Evolutionary conservation across 1,140 invertebrate species (phyloP), one percentile per base, ranked within the genome.

Genomic region (Macrostomum lignano): DNA sequence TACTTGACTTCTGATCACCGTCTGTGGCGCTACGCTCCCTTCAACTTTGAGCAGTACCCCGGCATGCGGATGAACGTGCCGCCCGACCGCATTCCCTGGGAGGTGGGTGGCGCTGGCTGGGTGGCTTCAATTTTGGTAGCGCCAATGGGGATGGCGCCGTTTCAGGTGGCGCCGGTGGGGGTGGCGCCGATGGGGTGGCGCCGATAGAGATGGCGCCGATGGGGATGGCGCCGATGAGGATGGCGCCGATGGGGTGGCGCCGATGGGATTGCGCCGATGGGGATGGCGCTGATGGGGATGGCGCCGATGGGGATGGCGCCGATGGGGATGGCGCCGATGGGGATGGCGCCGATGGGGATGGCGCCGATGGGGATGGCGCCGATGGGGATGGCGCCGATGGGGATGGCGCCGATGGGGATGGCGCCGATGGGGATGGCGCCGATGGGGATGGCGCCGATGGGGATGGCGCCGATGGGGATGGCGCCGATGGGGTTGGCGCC

Each of bases 401-500:
- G n/a, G n/a, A n/a, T n/a, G n/a, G n/a, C n/a, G n/a, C n/a, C n/a
- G n/a, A n/a, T n/a, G n/a, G n/a, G n/a, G n/a, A n/a, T n/a, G n/a
- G n/a, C n/a, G n/a, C n/a, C n/a, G n/a, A n/a, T n/a, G n/a, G n/a
- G n/a, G n/a, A n/a, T n/a, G n/a, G n/a, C n/a, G n/a, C n/a, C n/a
- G n/a, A n/a, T n/a, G n/a, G n/a, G n/a, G n/a, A n/a, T n/a, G n/a
- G n/a, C n/a, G n/a, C n/a, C n/a, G n/a, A n/a, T n/a, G n/a, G n/a
- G n/a, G n/a, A n/a, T n/a, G n/a, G n/a, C n/a, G n/a, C n/a, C n/a
- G n/a, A n/a, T n/a, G n/a, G n/a, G n/a, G n/a, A n/a, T n/a, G n/a
- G n/a, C n/a, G n/a, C 78, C 45, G 66, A 74, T 15, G 68, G 71
- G 53, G 67, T 82, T 0, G 46, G 56, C 14, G 88, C 81, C 81